Base-by-base conservation (phyloP, 2,113 vertebrate genomes). In the Hypocryptadius cinnamomeus region DNA sequence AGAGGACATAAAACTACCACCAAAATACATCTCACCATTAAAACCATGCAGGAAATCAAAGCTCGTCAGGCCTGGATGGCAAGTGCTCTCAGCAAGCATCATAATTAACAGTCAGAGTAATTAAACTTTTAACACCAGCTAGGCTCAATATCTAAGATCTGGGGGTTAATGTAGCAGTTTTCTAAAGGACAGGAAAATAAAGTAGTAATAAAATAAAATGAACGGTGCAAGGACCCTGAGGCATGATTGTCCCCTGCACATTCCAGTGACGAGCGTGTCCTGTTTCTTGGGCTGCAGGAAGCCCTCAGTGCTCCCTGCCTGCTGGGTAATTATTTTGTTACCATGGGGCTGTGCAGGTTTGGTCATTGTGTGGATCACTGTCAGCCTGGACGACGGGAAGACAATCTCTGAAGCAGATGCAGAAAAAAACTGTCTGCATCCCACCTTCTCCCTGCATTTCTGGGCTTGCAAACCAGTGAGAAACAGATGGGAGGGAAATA, bases 401-500 rank as follows among this genome's bases (percentile, higher is more conserved):
- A 57, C 42, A 73, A 90, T 60, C 57, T 85, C 81, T 35, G 81
- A 89, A 85, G 63, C 78, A 87, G 85, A 87, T 91, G 91, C 74
- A 85, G 76, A 16, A 50, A 85, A 73, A 51, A 15, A 86, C 53
- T 18, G 27, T 25, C 79, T 71, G n/a, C 57, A 53, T 76, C 61
- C n/a, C 65, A 69, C 70, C 87, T 85, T 82, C 56, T 78, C 51
- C 92, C 24, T 20, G 37, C 23, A 5, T 77, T 87, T 82, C 96
- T 77, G 74, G 63, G 54, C 83, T 83, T 79, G 63, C 76, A 88
- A 92, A 80, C 45, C n/a, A 15, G 71, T 28, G 10, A 39, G 81
- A 94, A 95, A 89, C 74, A 91, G 94, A 94, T 94, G 90, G 90
- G 57, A 94, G 59, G 45, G 87, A 94, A 87, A 92, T 95, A 89